Conservation (phyloP, 2,888 invertebrate genomes). For the Auanema freiburgensis region DNA sequence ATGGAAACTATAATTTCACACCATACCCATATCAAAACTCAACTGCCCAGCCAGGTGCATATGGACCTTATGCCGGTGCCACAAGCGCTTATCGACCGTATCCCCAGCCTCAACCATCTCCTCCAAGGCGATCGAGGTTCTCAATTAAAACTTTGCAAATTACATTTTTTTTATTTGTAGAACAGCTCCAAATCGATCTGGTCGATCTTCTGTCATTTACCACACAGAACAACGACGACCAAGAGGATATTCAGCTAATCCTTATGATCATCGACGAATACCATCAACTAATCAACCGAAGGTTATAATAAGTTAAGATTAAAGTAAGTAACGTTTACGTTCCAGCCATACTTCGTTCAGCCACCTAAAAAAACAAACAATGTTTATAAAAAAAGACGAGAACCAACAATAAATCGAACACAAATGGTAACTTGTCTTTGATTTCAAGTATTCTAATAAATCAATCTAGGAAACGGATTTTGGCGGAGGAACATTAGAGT, state of each 20-base stretch:
- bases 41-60: slow-evolving; percentile 40
- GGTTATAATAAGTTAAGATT: background rate
- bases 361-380: slow-evolving; percentile 31
- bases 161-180: slow-evolving; percentile 17
- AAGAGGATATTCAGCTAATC: slow-evolving; percentile 46
- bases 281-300: background rate
- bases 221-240: slow-evolving; percentile 19
- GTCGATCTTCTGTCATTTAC: slow-evolving; percentile 26
- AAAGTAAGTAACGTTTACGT: background rate
- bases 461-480: slow-evolving; percentile 45
- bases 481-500: slow-evolving; percentile 20
- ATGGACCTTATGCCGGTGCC: slow-evolving; percentile 41
- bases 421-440: slow-evolving; percentile 1
- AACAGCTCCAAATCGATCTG: slow-evolving; percentile 48
- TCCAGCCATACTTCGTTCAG: background rate
- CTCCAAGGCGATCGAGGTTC: slow-evolving; percentile 46
- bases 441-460: background rate
- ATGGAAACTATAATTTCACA: slow-evolving; percentile 27
- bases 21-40: slow-evolving; percentile 31
- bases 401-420: slow-evolving; percentile 27
- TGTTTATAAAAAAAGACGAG: slow-evolving; percentile 48
- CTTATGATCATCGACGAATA: slow-evolving; percentile 25
- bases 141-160: background rate
- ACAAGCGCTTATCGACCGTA: slow-evolving; percentile 49
- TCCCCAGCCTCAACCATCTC: slow-evolving; percentile 50